Base-by-base conservation (phyloP, 2,888 invertebrate genomes). In the Creontiades dilutus region DNA sequence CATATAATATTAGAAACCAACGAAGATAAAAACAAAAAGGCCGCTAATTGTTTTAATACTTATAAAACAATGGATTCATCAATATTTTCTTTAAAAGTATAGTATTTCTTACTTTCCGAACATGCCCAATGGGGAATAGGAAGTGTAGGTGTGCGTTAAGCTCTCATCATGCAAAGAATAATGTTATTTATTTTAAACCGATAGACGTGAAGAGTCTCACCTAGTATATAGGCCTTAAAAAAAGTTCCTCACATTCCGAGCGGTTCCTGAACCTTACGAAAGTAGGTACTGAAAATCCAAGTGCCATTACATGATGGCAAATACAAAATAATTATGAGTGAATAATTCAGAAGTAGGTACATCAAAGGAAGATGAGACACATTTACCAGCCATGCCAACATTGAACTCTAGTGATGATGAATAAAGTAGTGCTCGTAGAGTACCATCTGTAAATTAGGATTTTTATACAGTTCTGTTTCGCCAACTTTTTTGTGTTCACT, bases 231-330 rank as follows among this genome's bases (percentile, higher is more conserved):
- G 68, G 27, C 68, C 68, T 68, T 12, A 19, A 68, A 3, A 68
- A 68, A 68, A 68, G 68, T 68, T 68, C 68, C 68, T 68, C 68
- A 68, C 68, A 68, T 68, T 68, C 23, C 68, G 68, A 68, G 7
- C 68, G 16, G 9, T 61, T 19, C 61, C 52, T 52, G 2, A 52
- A 52, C 11, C 2, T 52, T 16, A 37, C 2, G 37, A 4, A 37
- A 7, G 37, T 37, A 37, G 37, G 37, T 37, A 37, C 37, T 37
- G 37, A 7, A 37, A 37, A 37, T 7, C 7, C 37, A 37, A 37
- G 37, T 7, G 7, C 3, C 37, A 37, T 7, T 37, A 37, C 37
- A 37, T 37, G 2, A 37, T 37, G 2, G 7, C 37, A 37, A 37
- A 37, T 2, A 4, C 7, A 37, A 37, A 37, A 37, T 37, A 37